Evolutionary conservation across 2,888 invertebrate genomes (phyloP).

Genomic region (Protodeltote pygarga): DNA sequence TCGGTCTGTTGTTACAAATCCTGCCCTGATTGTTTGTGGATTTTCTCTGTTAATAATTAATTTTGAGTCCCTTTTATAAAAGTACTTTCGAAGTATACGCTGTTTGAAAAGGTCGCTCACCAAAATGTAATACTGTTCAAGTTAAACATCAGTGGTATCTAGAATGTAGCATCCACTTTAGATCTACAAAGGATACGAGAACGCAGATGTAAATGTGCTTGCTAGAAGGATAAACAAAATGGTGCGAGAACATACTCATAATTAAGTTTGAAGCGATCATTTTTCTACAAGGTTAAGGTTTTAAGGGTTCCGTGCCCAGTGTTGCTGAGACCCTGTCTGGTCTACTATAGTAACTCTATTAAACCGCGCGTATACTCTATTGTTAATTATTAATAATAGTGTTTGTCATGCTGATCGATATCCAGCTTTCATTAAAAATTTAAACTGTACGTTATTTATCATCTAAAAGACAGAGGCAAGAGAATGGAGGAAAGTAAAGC

Average conservation of each 20-base stretch:
- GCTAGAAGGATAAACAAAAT: constrained; percentile 27
- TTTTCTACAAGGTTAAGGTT: no score
- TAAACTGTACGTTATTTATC: no score
- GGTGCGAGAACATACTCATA: no score
- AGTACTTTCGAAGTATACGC: constrained; percentile 13
- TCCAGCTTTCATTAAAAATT: constrained; percentile 1
- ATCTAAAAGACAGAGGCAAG: no score
- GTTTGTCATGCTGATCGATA: no score
- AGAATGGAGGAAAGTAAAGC: no score
- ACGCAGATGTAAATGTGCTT: constrained; percentile 16
- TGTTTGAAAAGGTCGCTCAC: constrained; percentile 43
- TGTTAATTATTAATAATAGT: no score
- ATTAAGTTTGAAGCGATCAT: no score
- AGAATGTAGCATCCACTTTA: constrained; percentile 45
- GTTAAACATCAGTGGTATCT: constrained; percentile 50
- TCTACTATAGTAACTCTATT: no score
- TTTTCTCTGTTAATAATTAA: constrained; percentile 42
- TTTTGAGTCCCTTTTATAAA: constrained; percentile 24
- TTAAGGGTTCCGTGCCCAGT: no score
- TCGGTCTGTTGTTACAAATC: constrained; percentile 43
- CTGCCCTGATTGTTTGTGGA: constrained; percentile 47
- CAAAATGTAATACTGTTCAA: constrained; percentile 48
- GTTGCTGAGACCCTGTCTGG: no score
- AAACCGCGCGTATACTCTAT: no score
- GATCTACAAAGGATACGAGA: constrained; percentile 48